Base-by-base conservation (phyloP, 64 coral and sea anemone genomes). In the Actinia tenebrosa region DNA sequence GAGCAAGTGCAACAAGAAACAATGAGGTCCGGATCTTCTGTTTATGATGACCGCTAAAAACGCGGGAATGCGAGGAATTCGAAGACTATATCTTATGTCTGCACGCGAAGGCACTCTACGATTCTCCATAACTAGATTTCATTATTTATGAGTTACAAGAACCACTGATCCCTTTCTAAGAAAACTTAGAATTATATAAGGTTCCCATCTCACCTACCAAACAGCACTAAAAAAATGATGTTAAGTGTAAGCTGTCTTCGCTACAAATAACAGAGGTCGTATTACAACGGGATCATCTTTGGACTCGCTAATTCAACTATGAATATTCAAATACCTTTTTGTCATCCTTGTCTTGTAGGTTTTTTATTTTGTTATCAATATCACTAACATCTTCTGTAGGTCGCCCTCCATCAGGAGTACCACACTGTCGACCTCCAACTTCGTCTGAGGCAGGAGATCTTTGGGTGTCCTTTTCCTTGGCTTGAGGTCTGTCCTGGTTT, bases 311-410 rank as follows among this genome's bases (percentile, higher is more conserved):
- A 75, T 75, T 75, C 25, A 18, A 81, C 50, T 53, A 81, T 53
- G 27, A 81, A 81, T 81, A 81, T 81, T 81, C 44, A 81, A 53
- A 81, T 81, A 81, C 79, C 79, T 81, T 81, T 81, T 81, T 81
- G 50, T 81, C 79, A 81, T 81, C 79, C 79, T 81, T 81, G 79
- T 81, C 79, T 81, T 81, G 79, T 7, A 81, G 45, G 79, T 53
- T 81, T 37, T 81, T 81, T 81, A 53, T 81, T 81, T 81, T 81
- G 50, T 81, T 81, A 53, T 81, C 79, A 17, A 81, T 53, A 81
- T 81, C 79, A 9, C 50, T 81, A 1, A 45, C 7, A 81, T 81
- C 79, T 53, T 81, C 79, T 50, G 79, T 81, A 50, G 50, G 22
- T 81, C 79, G 79, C 46, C 79, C 79, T 20, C 79, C 79, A 50